These are phyloP conservation scores for Lagocephalus sceleratus DNA, from an alignment of 2,797 vertebrate genomes.

Conservation along the genomic window DNA sequence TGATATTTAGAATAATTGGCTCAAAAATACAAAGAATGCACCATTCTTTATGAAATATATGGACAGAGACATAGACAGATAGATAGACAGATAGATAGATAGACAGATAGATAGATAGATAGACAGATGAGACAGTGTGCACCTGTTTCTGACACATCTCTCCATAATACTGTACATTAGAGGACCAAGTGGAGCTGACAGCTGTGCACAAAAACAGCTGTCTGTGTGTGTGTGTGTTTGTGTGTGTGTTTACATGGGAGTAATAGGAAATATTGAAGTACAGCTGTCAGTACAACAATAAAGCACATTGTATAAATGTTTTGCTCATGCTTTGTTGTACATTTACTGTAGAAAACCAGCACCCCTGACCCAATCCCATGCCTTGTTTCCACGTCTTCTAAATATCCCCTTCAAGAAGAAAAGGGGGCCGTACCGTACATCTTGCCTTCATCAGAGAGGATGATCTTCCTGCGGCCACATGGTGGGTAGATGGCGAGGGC, in stretches of 20 bases:
- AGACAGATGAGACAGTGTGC: neutral
- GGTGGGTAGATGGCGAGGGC: conserved; percentile 95
- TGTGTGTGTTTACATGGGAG: conserved; percentile 5
- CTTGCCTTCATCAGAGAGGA: conserved; percentile 96
- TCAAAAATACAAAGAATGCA: too few relatives aligned
- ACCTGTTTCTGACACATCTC: conserved; percentile 33
- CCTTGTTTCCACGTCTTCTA: neutral
- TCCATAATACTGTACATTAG: conserved; percentile 18
- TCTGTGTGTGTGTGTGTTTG: conserved; percentile 21
- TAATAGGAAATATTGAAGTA: conserved; percentile 10
- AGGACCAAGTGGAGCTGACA: conserved; percentile 46
- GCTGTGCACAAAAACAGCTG: conserved; percentile 49
- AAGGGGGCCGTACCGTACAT: conserved; percentile 90
- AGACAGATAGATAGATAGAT: too few relatives aligned
- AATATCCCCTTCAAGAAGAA: neutral
- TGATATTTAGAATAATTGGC: too few relatives aligned
- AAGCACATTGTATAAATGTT: too few relatives aligned
- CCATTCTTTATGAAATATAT: too few relatives aligned
- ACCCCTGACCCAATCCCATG: too few relatives aligned
- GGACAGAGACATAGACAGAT: too few relatives aligned
- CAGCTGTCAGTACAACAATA: too few relatives aligned
- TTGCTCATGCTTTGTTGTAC: too few relatives aligned
- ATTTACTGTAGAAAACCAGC: too few relatives aligned
- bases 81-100: too few relatives aligned
- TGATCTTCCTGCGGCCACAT: conserved; percentile 93